Evolutionary conservation across 2,797 vertebrate species (phyloP).

Genomic region (Amazona ochrocephala): DNA sequence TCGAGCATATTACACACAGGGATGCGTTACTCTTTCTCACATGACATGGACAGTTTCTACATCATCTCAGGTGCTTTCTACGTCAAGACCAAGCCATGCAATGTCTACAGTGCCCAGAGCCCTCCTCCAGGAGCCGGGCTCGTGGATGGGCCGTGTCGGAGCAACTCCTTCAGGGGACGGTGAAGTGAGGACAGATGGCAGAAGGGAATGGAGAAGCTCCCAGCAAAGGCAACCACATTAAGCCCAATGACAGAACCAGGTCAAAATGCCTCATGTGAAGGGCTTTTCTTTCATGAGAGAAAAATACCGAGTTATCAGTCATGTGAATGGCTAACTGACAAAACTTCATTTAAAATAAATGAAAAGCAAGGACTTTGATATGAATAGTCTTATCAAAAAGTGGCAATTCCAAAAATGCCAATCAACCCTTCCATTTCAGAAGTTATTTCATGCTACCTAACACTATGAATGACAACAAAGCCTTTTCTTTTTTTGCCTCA

Average conservation of each 20-base stretch:
- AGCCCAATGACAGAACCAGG: not conserved
- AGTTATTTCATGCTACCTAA: not conserved
- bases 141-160: accelerated
- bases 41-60: not conserved
- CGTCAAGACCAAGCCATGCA: not conserved
- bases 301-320: not conserved
- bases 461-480: not conserved
- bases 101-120: not conserved
- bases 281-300: not conserved
- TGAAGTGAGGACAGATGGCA: not conserved
- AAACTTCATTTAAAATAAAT: not conserved
- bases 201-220: not conserved
- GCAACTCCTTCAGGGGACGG: not conserved
- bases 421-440: not conserved
- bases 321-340: not conserved
- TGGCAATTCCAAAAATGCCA: not conserved
- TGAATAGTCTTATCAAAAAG: not conserved
- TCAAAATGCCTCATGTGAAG: not conserved
- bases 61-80: not conserved
- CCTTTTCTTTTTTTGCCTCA: not conserved
- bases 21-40: not conserved
- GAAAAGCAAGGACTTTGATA: not conserved
- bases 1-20: not conserved
- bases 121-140: not conserved
- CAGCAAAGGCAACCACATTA: not conserved